These are phyloP conservation scores for Oryzias dopingdopingensis DNA, from an alignment of 2,797 vertebrate genomes.

Conservation along the genomic window DNA sequence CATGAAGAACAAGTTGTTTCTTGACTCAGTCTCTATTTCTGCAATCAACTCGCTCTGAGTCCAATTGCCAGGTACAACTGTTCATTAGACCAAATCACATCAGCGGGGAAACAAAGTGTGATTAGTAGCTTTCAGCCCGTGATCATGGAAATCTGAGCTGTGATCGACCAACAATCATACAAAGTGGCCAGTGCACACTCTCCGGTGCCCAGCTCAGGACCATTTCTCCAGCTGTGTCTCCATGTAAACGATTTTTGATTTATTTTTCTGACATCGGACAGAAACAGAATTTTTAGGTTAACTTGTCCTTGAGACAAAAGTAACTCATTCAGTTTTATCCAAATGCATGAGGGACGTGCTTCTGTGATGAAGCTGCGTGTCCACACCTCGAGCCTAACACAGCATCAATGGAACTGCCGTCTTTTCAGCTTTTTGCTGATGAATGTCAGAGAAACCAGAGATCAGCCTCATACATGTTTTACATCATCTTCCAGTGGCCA, in stretches of 20 bases:
- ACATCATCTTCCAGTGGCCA: conserved; percentile 5
- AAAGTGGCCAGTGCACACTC: background rate
- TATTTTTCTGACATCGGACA: background rate
- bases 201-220: background rate
- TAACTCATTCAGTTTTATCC: background rate
- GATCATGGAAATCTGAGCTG: conserved; percentile 13
- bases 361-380: conserved; percentile 1
- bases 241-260: background rate
- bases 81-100: conserved; percentile 23
- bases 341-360: background rate
- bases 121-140: conserved; percentile 17
- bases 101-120: conserved; percentile 18
- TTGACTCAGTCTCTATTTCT: background rate
- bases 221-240: background rate
- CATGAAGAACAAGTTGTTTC: background rate
- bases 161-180: conserved; percentile 8
- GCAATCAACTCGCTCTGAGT: conserved; percentile 13
- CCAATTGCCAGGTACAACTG: conserved; percentile 9
- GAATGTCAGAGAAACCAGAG: conserved; percentile 6
- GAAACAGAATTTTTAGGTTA: conserved; percentile 1
- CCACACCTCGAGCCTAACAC: background rate
- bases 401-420: background rate
- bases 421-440: conserved; percentile 7
- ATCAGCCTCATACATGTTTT: conserved; percentile 5
- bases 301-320: background rate